Percentiles rank a stretch among this genome's conserved stretches.
Conservation (phyloP, 1,140 invertebrate species). For the Diuraphis noxia region DNA sequence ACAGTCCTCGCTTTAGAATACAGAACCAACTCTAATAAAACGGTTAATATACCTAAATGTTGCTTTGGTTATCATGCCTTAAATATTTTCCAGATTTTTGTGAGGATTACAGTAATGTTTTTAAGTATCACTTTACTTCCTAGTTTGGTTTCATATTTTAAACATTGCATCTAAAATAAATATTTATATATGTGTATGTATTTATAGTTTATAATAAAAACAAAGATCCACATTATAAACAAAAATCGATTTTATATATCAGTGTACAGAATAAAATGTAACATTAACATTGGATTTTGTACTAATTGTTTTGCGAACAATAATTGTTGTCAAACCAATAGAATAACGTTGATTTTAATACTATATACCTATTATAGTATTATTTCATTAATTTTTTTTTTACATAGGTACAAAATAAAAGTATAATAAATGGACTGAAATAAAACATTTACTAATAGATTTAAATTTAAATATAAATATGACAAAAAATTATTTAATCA, state of each 20-base stretch:
- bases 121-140: neutral
- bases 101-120: neutral
- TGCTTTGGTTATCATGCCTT: no score
- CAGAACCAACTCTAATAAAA: no score
- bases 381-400: conserved; percentile 37
- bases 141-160: neutral
- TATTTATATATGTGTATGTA: neutral
- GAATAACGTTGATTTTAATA: conserved; percentile 4
- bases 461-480: neutral
- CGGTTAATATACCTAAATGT: no score
- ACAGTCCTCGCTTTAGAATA: no score
- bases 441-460: neutral
- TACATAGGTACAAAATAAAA: neutral
- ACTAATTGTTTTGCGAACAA: neutral
- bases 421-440: neutral
- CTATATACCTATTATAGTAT: neutral
- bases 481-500: neutral
- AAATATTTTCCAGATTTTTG: neutral
- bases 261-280: neutral
- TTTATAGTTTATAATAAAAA: neutral
- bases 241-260: neutral
- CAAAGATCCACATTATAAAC: neutral
- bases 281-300: neutral
- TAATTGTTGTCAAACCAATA: conserved; percentile 29
- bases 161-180: neutral